Percentiles rank a stretch among this genome's conserved stretches.
Conservation (phyloP, 2,797 vertebrate species). For the Picus viridis region DNA sequence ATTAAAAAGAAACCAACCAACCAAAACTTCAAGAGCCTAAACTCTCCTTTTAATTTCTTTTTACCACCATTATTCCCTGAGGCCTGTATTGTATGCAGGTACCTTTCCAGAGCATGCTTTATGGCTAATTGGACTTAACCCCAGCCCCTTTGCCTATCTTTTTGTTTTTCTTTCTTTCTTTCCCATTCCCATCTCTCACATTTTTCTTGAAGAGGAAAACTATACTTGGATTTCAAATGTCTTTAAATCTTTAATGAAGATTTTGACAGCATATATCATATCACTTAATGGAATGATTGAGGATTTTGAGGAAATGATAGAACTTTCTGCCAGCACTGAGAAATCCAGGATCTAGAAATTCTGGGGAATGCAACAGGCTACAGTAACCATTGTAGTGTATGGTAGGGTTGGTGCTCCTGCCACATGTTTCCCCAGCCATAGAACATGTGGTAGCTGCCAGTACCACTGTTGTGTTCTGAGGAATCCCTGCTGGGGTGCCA, state of each 20-base stretch:
- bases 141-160: background rate
- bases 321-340: background rate
- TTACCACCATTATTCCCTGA: slow-evolving; percentile 24
- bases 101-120: slow-evolving; percentile 16
- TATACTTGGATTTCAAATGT: background rate
- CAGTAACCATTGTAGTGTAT: background rate
- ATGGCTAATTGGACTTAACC: slow-evolving; percentile 19
- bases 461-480: background rate
- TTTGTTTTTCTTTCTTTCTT: background rate
- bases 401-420: rapidly evolving
- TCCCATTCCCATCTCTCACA: background rate
- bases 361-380: background rate
- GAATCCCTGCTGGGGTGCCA: background rate
- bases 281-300: background rate
- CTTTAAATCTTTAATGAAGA: background rate
- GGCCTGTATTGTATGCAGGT: background rate
- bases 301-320: background rate
- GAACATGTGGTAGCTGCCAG: rapidly evolving
- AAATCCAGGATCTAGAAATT: background rate
- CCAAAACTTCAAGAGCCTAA: no score
- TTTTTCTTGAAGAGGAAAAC: background rate
- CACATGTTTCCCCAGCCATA: rapidly evolving
- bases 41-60: slow-evolving; percentile 12
- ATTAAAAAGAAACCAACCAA: background rate
- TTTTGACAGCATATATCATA: background rate